Evolutionary conservation across 2,113 vertebrate genomes (phyloP).

Genomic region (Trichomycterus rosablanca): DNA sequence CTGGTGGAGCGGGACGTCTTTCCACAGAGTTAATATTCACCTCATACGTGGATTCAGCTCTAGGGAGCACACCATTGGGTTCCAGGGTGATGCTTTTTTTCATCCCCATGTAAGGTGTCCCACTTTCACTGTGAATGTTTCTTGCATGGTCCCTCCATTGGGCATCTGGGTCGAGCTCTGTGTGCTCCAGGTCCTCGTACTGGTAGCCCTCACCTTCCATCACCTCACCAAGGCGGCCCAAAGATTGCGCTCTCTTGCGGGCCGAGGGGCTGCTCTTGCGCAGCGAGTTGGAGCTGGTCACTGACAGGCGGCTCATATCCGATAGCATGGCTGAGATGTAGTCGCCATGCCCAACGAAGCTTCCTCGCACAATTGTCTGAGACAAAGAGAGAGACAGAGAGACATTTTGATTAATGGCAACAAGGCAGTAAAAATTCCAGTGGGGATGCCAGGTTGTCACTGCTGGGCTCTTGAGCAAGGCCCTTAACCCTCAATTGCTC

Average conservation of each 20-base stretch:
- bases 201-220: slow-evolving; percentile 81
- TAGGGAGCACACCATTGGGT: slow-evolving; percentile 79
- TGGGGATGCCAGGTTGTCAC: neutral
- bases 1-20: slow-evolving; percentile 36
- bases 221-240: slow-evolving; percentile 86
- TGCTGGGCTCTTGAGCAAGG: too few species aligned
- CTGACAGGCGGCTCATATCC: slow-evolving; percentile 91
- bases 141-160: slow-evolving; percentile 74
- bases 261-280: slow-evolving; percentile 82
- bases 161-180: slow-evolving; percentile 61
- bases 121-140: slow-evolving; percentile 75
- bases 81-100: slow-evolving; percentile 70
- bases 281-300: slow-evolving; percentile 93
- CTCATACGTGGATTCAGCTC: slow-evolving; percentile 84
- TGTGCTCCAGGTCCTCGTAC: slow-evolving; percentile 77
- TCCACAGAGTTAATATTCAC: slow-evolving; percentile 57
- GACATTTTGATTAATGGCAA: slow-evolving; percentile 25
- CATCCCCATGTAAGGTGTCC: slow-evolving; percentile 80
- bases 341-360: slow-evolving; percentile 81
- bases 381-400: slow-evolving; percentile 21
- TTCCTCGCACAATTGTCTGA: slow-evolving; percentile 93
- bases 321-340: slow-evolving; percentile 89
- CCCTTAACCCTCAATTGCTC: too few species aligned
- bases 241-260: slow-evolving; percentile 85
- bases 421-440: slow-evolving; percentile 15